Conservation (phyloP, 2,888 invertebrate genomes). For the Spialia ferax region DNA sequence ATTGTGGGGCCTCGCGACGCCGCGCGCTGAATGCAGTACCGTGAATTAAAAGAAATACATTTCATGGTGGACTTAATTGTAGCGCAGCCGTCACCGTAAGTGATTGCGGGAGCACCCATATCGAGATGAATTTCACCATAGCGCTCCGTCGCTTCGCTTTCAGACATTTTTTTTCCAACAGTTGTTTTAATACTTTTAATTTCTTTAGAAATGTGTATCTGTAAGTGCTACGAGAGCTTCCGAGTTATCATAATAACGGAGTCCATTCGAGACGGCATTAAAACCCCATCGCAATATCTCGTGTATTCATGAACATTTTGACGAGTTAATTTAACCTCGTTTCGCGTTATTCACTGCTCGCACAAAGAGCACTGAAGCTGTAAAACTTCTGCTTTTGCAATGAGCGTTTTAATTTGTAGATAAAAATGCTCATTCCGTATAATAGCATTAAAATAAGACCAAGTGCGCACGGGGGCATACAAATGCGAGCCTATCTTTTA, state of each 20-base stretch:
- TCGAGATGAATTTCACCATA: constrained; percentile 23
- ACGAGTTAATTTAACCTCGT: constrained; percentile 32
- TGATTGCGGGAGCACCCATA: constrained; percentile 38
- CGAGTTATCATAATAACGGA: not conserved
- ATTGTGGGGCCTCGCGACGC: constrained; percentile 42
- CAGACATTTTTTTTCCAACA: too few relatives aligned
- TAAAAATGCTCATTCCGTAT: constrained; percentile 36
- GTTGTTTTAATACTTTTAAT: constrained; percentile 29
- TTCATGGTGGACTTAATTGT: constrained; percentile 47
- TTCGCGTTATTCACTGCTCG: constrained; percentile 24
- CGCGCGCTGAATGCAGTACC: constrained; percentile 12
- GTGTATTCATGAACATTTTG: constrained; percentile 11
- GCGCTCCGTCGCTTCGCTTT: not conserved
- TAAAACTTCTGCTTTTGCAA: constrained; percentile 26
- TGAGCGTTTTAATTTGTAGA: constrained; percentile 34
- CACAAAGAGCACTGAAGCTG: constrained; percentile 23
- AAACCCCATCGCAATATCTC: constrained; percentile 5
- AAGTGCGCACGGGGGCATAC: constrained; percentile 27
- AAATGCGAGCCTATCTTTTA: constrained; percentile 37
- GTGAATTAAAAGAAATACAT: constrained; percentile 49
- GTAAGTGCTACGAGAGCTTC: constrained; percentile 20
- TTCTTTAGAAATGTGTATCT: constrained; percentile 26
- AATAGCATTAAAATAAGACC: constrained; percentile 38
- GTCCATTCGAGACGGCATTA: not conserved
- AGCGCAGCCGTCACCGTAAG: constrained; percentile 27